Base-by-base conservation (phyloP, 35 echinoderm and acorn worm genomes). In the Apostichopus parvimensis region DNA sequence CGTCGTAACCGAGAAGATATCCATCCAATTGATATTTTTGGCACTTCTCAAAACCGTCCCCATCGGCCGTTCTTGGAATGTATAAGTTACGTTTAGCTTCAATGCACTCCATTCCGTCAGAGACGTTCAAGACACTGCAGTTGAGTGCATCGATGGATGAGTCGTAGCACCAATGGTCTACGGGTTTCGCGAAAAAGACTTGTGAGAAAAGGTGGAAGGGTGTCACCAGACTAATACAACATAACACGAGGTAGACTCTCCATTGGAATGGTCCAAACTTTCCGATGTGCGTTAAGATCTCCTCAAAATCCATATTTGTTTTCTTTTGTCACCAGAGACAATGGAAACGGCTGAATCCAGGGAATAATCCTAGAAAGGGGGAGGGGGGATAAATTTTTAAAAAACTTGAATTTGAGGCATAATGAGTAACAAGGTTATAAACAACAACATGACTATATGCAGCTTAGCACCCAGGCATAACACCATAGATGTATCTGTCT, bases 161-260 rank as follows among this genome's bases (percentile, higher is more conserved):
- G 10, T 59, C 73, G 54, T 91, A 91, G 23, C 88, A 91, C 88
- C 88, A 91, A 56, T 91, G 72, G n/a, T 91, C 73, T 8, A 77
- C 76, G 0, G 70, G 70, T 76, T 73, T 57, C 73, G 26, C 88
- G 45, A 91, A 78, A 91, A 91, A 91, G 56, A 91, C 57, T 91
- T 78, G 88, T 0, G 88, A 91, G 73, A 91, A 78, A 13, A 91
- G 13, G 57, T 91, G 73, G 3, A 91, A 77, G 9, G 88, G 70
- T 24, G 88, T 73, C 9, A 77, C 66, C 15, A 91, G 14, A 25
- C 28, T 77, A 17, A 91, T 55, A 4, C 78, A 7, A 78, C 88
- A 91, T 1, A 91, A 56, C 4, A 91, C 8, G 4, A 91, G 22
- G 88, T 91, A 91, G 0, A 58, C 34, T 10, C 73, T 73, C 76